These are phyloP conservation scores for Lampris incognitus DNA, from an alignment of 2,113 vertebrate genomes.

Conservation along the genomic window DNA sequence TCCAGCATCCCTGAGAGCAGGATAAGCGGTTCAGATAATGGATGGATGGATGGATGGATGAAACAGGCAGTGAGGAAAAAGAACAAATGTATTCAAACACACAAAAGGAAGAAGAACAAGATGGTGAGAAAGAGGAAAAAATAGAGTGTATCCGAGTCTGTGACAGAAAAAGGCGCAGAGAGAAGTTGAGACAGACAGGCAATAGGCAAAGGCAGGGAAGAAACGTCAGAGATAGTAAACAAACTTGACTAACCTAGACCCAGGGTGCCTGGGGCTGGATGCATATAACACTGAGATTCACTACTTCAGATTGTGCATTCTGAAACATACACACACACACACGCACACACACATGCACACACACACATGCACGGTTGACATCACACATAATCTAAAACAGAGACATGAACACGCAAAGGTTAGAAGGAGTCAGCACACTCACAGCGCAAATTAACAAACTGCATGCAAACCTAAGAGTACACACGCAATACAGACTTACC, in stretches of 20 bases:
- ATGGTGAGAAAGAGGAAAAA: no score
- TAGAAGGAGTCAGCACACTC: constrained; percentile 10
- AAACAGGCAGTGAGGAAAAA: no score
- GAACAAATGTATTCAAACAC: no score
- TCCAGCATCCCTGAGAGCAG: no score
- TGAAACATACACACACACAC: background rate
- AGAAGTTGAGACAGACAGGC: constrained; percentile 15
- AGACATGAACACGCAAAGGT: constrained; percentile 36
- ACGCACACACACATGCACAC: no score
- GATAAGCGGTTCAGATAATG: no score
- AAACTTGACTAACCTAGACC: background rate
- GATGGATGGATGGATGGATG: no score
- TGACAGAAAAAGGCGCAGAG: background rate
- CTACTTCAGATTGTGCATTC: no score
- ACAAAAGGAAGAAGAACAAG: no score
- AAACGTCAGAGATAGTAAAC: constrained; percentile 6
- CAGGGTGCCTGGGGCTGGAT: constrained; percentile 6
- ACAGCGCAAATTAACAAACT: constrained; percentile 2
- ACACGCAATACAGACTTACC: background rate
- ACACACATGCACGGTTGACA: constrained; percentile 27
- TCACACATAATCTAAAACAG: constrained; percentile 32
- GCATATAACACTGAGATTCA: background rate
- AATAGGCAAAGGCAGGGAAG: background rate
- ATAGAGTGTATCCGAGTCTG: no score
- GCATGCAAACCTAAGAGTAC: background rate